Percentiles rank a stretch among this genome's conserved stretches.
These are phyloP conservation scores for Petrolisthes cinctipes DNA, from an alignment of 2,888 invertebrate genomes.

Conservation along the genomic window DNA sequence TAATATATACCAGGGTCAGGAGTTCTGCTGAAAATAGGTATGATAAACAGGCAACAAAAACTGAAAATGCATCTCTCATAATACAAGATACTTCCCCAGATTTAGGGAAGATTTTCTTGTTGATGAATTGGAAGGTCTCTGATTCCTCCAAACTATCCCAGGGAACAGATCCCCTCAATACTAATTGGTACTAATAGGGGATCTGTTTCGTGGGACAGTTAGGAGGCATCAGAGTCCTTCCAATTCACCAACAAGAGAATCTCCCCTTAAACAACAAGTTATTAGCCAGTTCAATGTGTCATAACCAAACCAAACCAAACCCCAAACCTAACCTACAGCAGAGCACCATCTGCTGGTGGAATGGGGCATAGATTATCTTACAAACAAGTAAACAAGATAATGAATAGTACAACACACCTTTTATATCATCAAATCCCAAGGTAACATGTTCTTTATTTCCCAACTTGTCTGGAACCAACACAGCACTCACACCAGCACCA, in stretches of 20 bases:
- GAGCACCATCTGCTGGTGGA: too few species aligned
- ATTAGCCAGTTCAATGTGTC: not conserved
- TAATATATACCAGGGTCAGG: too few species aligned
- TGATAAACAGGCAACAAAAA: not conserved
- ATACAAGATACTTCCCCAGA: not conserved
- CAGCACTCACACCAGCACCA: conserved; percentile 54
- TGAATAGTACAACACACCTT: conserved; percentile 36
- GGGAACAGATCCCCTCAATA: too few species aligned
- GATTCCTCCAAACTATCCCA: too few species aligned
- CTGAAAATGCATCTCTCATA: not conserved
- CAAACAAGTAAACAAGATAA: too few species aligned
- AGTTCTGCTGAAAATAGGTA: too few species aligned
- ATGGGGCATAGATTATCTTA: too few species aligned
- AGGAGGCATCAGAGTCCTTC: not conserved
- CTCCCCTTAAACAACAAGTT: too few species aligned
- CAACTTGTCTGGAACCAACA: conserved; percentile 50
- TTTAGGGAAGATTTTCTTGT: not conserved
- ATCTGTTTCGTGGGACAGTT: not conserved
- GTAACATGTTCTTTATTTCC: conserved; percentile 52
- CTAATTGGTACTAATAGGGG: too few species aligned
- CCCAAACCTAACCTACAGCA: too few species aligned
- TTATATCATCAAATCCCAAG: conserved; percentile 57
- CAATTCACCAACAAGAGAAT: too few species aligned
- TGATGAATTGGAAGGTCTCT: not conserved
- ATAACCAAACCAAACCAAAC: not conserved